A percentile compares a stretch with the other conserved stretches of the same genome.
Evolutionary conservation across 2,888 invertebrate genomes (phyloP).

Genomic region (Ormyrus labotus): DNA sequence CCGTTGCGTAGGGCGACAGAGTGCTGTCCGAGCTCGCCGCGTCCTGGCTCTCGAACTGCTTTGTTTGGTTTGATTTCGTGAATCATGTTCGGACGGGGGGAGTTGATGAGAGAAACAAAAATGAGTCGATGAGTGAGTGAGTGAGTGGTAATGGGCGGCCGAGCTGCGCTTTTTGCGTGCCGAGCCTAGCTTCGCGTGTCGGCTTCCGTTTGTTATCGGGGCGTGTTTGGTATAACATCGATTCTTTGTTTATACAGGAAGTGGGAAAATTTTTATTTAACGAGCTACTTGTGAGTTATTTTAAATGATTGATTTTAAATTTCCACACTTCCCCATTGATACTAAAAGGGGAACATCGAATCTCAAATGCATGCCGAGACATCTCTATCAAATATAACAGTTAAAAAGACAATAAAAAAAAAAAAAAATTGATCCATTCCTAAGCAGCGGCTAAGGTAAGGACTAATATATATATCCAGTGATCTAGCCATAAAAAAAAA

Average conservation of each 20-base stretch:
- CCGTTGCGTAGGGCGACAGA: constrained; percentile 67
- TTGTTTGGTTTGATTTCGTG: too few relatives aligned
- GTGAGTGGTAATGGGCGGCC: neutral
- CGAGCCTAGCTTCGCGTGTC: constrained; percentile 6
- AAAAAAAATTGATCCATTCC: constrained; percentile 35
- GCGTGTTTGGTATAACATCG: constrained; percentile 19
- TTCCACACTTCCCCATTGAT: too few relatives aligned
- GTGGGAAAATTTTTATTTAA: neutral
- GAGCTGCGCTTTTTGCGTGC: constrained; percentile 1
- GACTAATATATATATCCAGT: neutral
- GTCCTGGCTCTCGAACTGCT: constrained; percentile 64
- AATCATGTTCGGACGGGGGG: neutral
- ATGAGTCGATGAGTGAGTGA: constrained; percentile 36
- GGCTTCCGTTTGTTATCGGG: neutral
- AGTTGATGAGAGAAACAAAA: constrained; percentile 55
- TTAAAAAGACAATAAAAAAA: neutral
- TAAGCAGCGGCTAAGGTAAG: constrained; percentile 31
- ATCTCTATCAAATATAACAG: too few relatives aligned
- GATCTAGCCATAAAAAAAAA: constrained; percentile 31
- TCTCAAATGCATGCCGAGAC: too few relatives aligned
- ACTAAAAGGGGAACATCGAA: too few relatives aligned
- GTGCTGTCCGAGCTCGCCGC: constrained; percentile 70
- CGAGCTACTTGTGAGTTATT: too few relatives aligned
- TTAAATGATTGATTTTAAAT: too few relatives aligned
- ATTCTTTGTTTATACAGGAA: neutral